These are phyloP conservation scores for Euclidia mi DNA, from an alignment of 2,888 invertebrate genomes.

Conservation along the genomic window DNA sequence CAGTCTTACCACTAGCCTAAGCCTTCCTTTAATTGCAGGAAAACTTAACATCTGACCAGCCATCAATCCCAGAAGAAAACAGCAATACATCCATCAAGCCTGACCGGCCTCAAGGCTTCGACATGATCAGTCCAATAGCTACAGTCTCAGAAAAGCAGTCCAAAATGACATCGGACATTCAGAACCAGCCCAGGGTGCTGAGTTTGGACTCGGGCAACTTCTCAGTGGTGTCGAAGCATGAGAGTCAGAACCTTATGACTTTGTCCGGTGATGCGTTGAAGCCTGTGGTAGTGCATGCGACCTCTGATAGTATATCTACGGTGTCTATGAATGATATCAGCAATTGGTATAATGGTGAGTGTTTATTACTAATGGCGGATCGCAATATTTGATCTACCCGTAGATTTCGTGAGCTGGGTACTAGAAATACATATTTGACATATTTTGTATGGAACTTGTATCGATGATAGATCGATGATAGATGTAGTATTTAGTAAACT, in stretches of 20 bases:
- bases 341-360: conserved; percentile 91
- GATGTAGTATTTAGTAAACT: too few species aligned
- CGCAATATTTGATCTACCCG: too few species aligned
- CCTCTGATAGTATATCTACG: conserved; percentile 84
- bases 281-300: conserved; percentile 75
- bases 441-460: too few species aligned
- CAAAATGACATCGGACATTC: conserved; percentile 68
- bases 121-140: conserved; percentile 89
- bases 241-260: conserved; percentile 72
- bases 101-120: conserved; percentile 81
- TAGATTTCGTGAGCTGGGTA: too few species aligned
- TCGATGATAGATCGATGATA: too few species aligned
- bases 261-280: conserved; percentile 78
- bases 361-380: not conserved
- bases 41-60: conserved; percentile 65
- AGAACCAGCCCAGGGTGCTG: conserved; percentile 77
- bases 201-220: conserved; percentile 83
- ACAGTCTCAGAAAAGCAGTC: conserved; percentile 79
- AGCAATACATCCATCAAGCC: conserved; percentile 59
- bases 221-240: conserved; percentile 80
- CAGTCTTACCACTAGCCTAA: too few species aligned
- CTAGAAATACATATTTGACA: too few species aligned
- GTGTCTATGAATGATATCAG: conserved; percentile 91
- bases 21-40: conserved; percentile 65
- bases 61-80: conserved; percentile 48